These are phyloP conservation scores for Orchestes rusci DNA, from an alignment of 2,888 invertebrate species.

Conservation along the genomic window DNA sequence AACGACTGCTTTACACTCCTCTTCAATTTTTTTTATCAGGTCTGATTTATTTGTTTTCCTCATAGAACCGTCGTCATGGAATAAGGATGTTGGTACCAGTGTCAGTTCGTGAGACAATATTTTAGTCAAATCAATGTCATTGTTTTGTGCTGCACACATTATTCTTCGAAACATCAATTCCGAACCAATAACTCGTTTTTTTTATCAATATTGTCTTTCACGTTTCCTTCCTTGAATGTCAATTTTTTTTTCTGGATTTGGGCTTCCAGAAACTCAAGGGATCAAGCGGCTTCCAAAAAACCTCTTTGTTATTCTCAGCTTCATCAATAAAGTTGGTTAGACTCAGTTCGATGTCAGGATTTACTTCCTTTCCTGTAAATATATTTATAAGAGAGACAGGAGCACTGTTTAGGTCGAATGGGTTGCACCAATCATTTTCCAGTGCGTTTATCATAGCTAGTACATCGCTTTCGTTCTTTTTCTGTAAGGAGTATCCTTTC, in stretches of 20 bases:
- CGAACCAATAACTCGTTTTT: conserved; percentile 1
- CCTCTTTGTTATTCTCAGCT: neutral
- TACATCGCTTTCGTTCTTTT: conserved; percentile 3
- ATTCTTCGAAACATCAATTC: conserved; percentile 22
- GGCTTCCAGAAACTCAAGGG: conserved; percentile 3
- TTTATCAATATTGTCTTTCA: neutral
- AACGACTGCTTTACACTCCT: conserved; percentile 1
- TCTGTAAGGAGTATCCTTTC: neutral
- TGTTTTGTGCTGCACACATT: conserved; percentile 11
- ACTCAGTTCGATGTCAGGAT: neutral
- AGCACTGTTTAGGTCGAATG: neutral
- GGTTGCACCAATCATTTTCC: conserved; percentile 1
- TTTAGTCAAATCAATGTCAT: conserved; percentile 15
- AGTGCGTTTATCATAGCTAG: neutral
- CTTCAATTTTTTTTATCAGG: conserved; percentile 16
- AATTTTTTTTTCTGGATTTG: conserved; percentile 3
- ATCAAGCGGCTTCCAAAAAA: neutral
- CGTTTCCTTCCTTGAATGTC: conserved; percentile 1
- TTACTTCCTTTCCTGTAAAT: neutral
- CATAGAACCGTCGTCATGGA: conserved; percentile 23
- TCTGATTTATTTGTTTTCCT: conserved; percentile 22
- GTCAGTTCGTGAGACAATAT: conserved; percentile 21
- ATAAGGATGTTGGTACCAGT: conserved; percentile 12
- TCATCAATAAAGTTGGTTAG: neutral
- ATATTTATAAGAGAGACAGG: conserved; percentile 1